A percentile compares a stretch with the other conserved stretches of the same genome.
These are phyloP conservation scores for Pycnonotus jocosus DNA, from an alignment of 2,113 vertebrate genomes.

Conservation along the genomic window DNA sequence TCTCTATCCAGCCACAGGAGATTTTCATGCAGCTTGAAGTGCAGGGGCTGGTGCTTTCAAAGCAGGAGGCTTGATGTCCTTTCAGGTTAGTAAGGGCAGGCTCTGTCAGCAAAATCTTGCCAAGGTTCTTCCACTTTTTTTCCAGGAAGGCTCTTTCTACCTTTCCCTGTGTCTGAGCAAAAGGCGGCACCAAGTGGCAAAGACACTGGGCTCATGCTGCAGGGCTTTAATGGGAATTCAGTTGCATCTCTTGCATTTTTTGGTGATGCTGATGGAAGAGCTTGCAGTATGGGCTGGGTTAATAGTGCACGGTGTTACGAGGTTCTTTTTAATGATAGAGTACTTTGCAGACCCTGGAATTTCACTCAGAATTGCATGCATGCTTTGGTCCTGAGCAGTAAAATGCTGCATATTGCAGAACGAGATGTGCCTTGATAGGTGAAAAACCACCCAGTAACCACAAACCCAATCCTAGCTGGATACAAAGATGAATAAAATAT, in stretches of 20 bases:
- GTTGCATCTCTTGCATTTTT: not conserved
- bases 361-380: not conserved
- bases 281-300: not conserved
- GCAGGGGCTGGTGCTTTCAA: not conserved
- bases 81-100: not conserved
- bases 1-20: not conserved
- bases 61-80: not conserved
- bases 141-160: not conserved
- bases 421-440: not conserved
- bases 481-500: not conserved
- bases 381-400: not conserved
- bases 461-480: not conserved
- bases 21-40: not conserved
- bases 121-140: not conserved
- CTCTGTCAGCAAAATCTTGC: constrained; percentile 3
- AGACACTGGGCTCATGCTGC: not conserved
- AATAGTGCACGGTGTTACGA: not conserved
- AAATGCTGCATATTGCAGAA: not conserved
- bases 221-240: not conserved
- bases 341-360: not conserved
- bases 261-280: not conserved
- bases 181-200: not conserved
- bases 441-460: not conserved
- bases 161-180: not conserved
- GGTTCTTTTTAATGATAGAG: not conserved